A percentile compares a stretch with the other conserved stretches of the same genome.
These are phyloP conservation scores for Ichneumon xanthorius DNA, from an alignment of 2,888 invertebrate genomes.

Conservation along the genomic window DNA sequence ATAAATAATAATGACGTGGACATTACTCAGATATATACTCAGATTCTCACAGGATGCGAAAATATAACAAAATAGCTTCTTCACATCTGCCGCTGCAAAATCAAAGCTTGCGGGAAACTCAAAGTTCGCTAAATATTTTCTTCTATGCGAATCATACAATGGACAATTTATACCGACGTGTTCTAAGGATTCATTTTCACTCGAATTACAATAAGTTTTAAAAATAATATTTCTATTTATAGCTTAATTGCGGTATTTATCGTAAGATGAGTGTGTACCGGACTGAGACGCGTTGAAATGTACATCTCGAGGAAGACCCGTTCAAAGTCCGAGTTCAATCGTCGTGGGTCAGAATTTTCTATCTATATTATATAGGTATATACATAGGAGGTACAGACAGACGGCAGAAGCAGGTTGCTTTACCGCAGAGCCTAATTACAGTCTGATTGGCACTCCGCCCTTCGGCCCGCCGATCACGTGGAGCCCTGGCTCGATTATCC, in stretches of 20 bases:
- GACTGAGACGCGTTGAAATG: neutral
- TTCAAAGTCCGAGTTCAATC: neutral
- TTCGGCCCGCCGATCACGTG: constrained; percentile 57
- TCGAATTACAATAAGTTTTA: no score
- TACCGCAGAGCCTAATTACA: constrained; percentile 79
- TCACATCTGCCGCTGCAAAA: no score
- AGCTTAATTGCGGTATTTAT: neutral
- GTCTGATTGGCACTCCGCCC: constrained; percentile 78
- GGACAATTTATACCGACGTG: no score
- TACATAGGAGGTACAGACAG: neutral
- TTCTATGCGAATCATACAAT: neutral
- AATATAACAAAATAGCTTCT: neutral
- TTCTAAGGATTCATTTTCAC: no score
- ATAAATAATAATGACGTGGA: no score
- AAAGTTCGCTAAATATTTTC: neutral
- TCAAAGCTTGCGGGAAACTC: neutral
- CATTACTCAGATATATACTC: neutral
- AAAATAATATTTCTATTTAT: neutral
- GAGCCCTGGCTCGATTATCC: constrained; percentile 49
- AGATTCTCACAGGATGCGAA: neutral
- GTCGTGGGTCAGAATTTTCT: constrained; percentile 10
- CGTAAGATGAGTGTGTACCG: neutral
- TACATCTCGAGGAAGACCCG: neutral
- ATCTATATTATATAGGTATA: neutral
- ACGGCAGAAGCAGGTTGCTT: constrained; percentile 57